Evolutionary conservation across 2,797 vertebrate species (phyloP), one percentile per base, ranked within the genome.

Genomic region (Rhodeus uyekii): DNA sequence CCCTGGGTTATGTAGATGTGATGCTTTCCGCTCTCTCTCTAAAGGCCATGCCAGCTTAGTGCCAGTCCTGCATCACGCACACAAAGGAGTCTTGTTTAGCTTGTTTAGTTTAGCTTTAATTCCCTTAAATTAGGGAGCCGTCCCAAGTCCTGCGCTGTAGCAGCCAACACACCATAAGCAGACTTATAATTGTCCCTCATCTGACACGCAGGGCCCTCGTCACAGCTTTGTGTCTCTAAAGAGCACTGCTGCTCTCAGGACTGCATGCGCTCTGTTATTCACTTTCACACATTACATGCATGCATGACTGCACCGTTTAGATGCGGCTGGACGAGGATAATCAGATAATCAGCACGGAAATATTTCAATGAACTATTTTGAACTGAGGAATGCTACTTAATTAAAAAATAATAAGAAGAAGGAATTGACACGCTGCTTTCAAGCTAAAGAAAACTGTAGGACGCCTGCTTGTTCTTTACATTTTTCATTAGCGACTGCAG

Each of bases 91-190:
- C 76, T 55, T 82, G 53, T 92, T 89, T 87, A 92, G 87, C 89
- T 89, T 87, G 90, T 93, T 93, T n/a, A n/a, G n/a, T n/a, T n/a
- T n/a, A n/a, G n/a, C n/a, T n/a, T 89, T 91, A 92, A 92, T 87
- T 91, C 89, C 83, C 87, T 89, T 88, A 91, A 92, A 93, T 87
- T 73, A 78, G 73, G 88, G 87, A 87, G 77, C 74, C 24, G 68
- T 87, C 92, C 92, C 92, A 94, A 91, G 50, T 27, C 16, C 42
- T 61, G 85, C 76, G 75, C 83, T 82, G n/a, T n/a, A 80, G 84
- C 88, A 80, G 80, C 87, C 85, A 88, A 88, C 84, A 39, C 83
- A 61, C 88, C 72, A 83, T 77, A 90, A 89, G 89, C 55, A 86
- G 86, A 84, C 89, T 87, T 83, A 86, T 93, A 92, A 93, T 92